phyloP scores from a whole-genome alignment of 1,140 invertebrate genomes.

The Oppia nitens region DNA sequence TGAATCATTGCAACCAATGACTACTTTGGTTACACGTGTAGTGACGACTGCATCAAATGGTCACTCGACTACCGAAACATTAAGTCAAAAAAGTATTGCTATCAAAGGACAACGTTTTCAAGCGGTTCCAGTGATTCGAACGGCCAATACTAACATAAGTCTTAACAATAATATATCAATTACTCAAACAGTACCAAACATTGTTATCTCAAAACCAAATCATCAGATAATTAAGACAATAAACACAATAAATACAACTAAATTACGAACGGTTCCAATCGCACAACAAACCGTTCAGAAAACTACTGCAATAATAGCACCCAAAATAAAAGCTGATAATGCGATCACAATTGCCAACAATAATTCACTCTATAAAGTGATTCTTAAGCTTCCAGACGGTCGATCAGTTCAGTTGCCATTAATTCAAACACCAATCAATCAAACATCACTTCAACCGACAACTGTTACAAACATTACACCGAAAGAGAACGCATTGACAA shows the following conservation, averaged over 20 bases:
- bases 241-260: no score
- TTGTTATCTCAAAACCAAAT: not conserved
- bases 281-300: not conserved
- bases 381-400: not conserved
- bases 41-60: no score
- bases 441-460: not conserved
- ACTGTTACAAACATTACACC: not conserved
- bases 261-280: not conserved
- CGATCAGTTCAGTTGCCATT: not conserved
- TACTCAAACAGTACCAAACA: not conserved
- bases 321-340: not conserved
- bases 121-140: not conserved
- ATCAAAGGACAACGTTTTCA: not conserved
- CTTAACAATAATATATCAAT: not conserved
- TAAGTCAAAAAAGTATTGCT: not conserved
- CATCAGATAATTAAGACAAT: not conserved
- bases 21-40: not conserved
- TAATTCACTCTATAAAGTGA: not conserved
- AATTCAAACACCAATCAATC: not conserved
- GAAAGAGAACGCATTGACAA: not conserved
- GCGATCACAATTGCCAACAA: not conserved
- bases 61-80: not conserved
- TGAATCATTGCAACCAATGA: not conserved
- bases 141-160: not conserved
- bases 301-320: not conserved